A percentile compares a stretch with the other conserved stretches of the same genome.
These are phyloP conservation scores for Akabosia matsudoensis DNA, from an alignment of 1,140 invertebrate species.

Conservation along the genomic window DNA sequence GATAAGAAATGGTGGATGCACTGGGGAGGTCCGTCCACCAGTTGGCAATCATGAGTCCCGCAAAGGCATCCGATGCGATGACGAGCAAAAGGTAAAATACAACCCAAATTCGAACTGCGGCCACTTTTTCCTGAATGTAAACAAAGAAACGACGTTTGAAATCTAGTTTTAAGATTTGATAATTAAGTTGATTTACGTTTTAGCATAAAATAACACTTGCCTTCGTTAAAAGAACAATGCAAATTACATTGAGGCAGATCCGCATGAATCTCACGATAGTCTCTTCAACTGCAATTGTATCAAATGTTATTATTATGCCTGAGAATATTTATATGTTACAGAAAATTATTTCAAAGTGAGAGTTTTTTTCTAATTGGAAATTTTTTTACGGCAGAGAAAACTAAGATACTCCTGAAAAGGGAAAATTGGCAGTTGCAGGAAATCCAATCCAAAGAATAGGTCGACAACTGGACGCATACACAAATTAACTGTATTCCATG, in stretches of 20 bases:
- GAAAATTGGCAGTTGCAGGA: neutral
- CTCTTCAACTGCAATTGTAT: neutral
- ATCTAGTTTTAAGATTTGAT: too few species aligned
- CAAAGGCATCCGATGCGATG: neutral
- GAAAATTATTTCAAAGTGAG: too few species aligned
- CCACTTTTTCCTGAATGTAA: neutral
- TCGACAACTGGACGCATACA: neutral
- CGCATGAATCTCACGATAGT: neutral
- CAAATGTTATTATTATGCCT: too few species aligned
- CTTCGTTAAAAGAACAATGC: neutral
- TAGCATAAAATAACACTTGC: too few species aligned
- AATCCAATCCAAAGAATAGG: neutral
- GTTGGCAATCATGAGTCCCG: neutral
- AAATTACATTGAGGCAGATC: neutral
- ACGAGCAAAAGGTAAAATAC: slow-evolving; percentile 2
- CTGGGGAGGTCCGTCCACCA: neutral
- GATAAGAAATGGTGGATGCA: slow-evolving; percentile 13
- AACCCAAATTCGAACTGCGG: slow-evolving; percentile 6
- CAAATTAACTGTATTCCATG: neutral
- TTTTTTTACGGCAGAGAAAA: too few species aligned
- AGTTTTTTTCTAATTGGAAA: too few species aligned
- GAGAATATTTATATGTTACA: too few species aligned
- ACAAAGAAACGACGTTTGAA: slow-evolving; percentile 11
- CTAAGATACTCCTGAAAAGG: too few species aligned
- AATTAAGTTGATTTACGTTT: too few species aligned